These are phyloP conservation scores for Percina caprodes DNA, from an alignment of 2,113 vertebrate species.

Conservation along the genomic window DNA sequence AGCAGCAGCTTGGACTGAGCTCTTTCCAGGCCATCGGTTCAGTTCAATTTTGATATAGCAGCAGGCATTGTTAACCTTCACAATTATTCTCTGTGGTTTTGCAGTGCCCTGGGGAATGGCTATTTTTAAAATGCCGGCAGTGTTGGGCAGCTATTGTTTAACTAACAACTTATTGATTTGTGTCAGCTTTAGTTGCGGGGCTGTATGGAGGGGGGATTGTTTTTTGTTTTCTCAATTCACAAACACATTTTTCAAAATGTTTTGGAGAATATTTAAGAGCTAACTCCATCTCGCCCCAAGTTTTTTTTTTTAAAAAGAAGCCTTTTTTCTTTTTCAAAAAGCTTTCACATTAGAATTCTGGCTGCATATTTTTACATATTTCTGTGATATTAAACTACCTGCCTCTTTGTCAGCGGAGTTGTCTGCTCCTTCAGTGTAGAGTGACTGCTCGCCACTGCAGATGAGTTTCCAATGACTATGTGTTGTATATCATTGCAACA, in stretches of 20 bases:
- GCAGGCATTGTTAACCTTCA: conserved; percentile 65
- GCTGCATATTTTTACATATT: conserved; percentile 9
- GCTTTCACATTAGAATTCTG: neutral
- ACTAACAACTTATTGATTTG: conserved; percentile 76
- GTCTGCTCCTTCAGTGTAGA: conserved; percentile 7
- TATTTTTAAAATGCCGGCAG: conserved; percentile 66
- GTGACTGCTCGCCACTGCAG: neutral
- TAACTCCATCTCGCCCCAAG: neutral
- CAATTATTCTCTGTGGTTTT: conserved; percentile 59
- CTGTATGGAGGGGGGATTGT: neutral
- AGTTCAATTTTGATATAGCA: conserved; percentile 55
- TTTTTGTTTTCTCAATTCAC: conserved; percentile 28
- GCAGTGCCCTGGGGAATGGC: conserved; percentile 35
- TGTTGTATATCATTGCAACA: conserved; percentile 15
- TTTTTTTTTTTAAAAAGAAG: neutral
- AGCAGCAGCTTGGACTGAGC: neutral
- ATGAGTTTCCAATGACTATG: conserved; percentile 1
- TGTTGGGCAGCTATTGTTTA: conserved; percentile 66
- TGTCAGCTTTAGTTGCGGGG: conserved; percentile 36
- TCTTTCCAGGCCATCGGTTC: conserved; percentile 5
- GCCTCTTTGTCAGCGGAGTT: neutral
- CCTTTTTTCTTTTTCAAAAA: neutral
- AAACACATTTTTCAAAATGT: conserved; percentile 24
- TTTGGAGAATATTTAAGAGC: neutral
- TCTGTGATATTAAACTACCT: neutral